A percentile compares a stretch with the other conserved stretches of the same genome.
Evolutionary conservation across 2,113 vertebrate species (phyloP).

Genomic region (Sitta europaea): DNA sequence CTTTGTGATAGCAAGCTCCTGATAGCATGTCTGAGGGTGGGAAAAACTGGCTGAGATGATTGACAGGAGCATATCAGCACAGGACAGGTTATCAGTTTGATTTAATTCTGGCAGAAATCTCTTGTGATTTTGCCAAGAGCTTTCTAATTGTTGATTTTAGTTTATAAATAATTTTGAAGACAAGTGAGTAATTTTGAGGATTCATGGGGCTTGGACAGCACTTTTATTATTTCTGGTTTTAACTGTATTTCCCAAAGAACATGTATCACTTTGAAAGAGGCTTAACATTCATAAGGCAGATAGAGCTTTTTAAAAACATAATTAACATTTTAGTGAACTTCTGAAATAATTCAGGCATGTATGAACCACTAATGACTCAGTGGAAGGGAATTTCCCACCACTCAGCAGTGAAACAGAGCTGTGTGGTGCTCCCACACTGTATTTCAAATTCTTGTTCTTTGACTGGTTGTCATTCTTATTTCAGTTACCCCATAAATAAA

Average conservation of each 20-base stretch:
- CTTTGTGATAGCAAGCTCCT: background rate
- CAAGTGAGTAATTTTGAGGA: background rate
- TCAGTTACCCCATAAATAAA: background rate
- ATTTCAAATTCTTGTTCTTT: background rate
- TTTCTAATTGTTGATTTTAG: background rate
- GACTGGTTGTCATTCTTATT: background rate
- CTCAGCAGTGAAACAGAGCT: background rate
- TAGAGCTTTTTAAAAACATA: background rate
- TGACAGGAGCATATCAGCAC: background rate
- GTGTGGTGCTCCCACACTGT: background rate
- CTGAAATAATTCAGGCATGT: background rate
- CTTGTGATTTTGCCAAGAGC: background rate
- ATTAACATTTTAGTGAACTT: conserved; percentile 1
- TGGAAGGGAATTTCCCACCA: background rate
- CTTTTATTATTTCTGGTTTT: background rate
- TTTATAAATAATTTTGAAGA: background rate
- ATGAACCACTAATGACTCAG: background rate
- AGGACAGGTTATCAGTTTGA: background rate
- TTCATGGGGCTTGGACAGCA: background rate
- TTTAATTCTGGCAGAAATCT: background rate
- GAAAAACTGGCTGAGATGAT: background rate
- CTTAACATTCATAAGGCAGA: background rate
- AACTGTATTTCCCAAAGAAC: background rate
- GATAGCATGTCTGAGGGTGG: background rate
- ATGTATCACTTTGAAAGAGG: background rate